Evolutionary conservation across 2,113 vertebrate species (phyloP).

Genomic region (Zosterops borbonicus): DNA sequence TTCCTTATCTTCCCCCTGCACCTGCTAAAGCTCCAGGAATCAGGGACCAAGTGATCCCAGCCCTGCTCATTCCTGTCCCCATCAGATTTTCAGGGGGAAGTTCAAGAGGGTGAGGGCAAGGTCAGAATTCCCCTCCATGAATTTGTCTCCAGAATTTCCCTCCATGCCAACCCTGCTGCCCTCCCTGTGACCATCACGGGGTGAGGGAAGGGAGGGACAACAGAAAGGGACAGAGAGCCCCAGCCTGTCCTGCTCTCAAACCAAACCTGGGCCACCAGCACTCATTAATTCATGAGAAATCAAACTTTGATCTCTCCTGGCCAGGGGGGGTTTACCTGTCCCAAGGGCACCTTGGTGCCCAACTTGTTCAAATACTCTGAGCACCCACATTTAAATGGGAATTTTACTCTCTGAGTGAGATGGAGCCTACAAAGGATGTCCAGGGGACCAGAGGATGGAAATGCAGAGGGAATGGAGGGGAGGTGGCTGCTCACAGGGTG

Average conservation of each 20-base stretch:
- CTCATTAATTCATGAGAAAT: neutral
- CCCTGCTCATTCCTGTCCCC: neutral
- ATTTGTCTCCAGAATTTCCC: neutral
- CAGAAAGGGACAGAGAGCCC: neutral
- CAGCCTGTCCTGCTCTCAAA: neutral
- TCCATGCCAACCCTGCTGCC: neutral
- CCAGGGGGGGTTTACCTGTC: too few relatives aligned
- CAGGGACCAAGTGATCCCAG: neutral
- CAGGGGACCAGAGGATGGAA: neutral
- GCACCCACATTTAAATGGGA: neutral
- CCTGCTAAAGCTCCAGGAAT: neutral
- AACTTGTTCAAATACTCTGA: neutral
- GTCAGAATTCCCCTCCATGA: neutral
- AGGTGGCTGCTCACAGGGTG: neutral
- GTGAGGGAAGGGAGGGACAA: neutral
- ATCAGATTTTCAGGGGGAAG: neutral
- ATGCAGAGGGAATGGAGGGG: neutral
- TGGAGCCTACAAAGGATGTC: neutral
- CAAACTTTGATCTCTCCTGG: neutral
- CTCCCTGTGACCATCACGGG: accelerated
- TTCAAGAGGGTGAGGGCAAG: neutral
- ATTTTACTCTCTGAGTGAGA: neutral
- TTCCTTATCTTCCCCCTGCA: neutral
- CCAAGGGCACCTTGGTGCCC: accelerated
- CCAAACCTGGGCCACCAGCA: neutral